phyloP scores from a whole-genome alignment of 2,113 vertebrate genomes.

The Sceloporus undulatus region DNA sequence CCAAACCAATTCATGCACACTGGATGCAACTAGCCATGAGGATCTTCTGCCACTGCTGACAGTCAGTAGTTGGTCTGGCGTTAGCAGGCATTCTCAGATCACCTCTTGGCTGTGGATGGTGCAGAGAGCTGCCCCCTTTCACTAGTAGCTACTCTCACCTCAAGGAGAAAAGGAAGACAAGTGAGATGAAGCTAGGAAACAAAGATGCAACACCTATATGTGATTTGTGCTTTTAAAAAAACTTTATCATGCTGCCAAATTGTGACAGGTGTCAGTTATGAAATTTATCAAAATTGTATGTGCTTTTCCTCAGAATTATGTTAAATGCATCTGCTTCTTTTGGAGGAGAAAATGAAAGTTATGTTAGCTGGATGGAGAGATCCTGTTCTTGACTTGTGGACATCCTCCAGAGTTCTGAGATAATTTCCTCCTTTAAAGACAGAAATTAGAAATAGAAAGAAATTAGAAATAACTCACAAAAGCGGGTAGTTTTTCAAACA shows the following conservation, averaged over 20 bases:
- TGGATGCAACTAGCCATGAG: too few species aligned
- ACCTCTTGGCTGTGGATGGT: conserved; percentile 79
- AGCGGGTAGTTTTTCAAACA: too few species aligned
- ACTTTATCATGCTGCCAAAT: not conserved
- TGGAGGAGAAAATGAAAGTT: too few species aligned
- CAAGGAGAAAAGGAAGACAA: not conserved
- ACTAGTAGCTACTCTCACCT: not conserved
- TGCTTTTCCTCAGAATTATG: not conserved
- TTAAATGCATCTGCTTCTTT: not conserved
- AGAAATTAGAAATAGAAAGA: too few species aligned
- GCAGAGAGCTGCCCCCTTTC: conserved; percentile 48
- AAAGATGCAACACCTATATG: not conserved
- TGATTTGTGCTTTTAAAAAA: not conserved
- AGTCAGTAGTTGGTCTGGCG: conserved; percentile 82
- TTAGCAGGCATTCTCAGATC: conserved; percentile 76
- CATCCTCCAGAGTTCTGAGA: not conserved
- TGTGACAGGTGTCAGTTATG: not conserved
- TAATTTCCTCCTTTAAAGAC: not conserved
- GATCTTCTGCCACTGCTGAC: conserved; percentile 66
- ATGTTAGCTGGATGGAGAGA: not conserved
- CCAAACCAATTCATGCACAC: too few species aligned
- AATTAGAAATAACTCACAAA: too few species aligned
- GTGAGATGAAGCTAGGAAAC: not conserved
- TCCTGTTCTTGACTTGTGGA: not conserved
- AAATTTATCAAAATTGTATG: not conserved